Conservation (phyloP, 2,113 vertebrate genomes). For the Hippolais icterina region DNA sequence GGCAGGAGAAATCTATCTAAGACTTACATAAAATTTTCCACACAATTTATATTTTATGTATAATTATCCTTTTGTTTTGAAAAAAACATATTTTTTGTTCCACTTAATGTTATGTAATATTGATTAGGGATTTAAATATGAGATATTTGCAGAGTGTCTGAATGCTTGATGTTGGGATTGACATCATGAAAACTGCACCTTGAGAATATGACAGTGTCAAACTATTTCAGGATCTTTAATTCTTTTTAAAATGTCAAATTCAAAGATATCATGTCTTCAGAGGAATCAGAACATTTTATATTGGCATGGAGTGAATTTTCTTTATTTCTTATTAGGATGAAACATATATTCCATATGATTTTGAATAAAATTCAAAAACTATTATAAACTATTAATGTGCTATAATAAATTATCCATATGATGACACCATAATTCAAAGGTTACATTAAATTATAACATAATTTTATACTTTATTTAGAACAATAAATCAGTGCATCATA, state of each 20-base stretch:
- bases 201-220: not conserved
- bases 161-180: not conserved
- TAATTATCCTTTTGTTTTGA: not conserved
- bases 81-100: not conserved
- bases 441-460: slow-evolving; percentile 26
- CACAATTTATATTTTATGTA: not conserved
- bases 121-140: not conserved
- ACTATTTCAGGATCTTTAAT: slow-evolving; percentile 35
- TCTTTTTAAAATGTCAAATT: slow-evolving; percentile 42
- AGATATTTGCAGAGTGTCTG: not conserved
- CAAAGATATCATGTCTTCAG: slow-evolving; percentile 16
- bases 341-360: not conserved
- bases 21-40: not conserved
- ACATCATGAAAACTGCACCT: slow-evolving; percentile 12
- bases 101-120: not conserved
- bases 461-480: slow-evolving; percentile 30
- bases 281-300: slow-evolving; percentile 9
- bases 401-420: not conserved
- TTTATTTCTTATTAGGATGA: not conserved
- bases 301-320: not conserved
- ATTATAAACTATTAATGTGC: not conserved
- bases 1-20: not conserved
- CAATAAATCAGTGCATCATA: slow-evolving; percentile 18
- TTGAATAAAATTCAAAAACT: not conserved
- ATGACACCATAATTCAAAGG: slow-evolving; percentile 37